Evolutionary conservation across 1,140 invertebrate genomes (phyloP).

Genomic region (Rhopalosiphum padi): DNA sequence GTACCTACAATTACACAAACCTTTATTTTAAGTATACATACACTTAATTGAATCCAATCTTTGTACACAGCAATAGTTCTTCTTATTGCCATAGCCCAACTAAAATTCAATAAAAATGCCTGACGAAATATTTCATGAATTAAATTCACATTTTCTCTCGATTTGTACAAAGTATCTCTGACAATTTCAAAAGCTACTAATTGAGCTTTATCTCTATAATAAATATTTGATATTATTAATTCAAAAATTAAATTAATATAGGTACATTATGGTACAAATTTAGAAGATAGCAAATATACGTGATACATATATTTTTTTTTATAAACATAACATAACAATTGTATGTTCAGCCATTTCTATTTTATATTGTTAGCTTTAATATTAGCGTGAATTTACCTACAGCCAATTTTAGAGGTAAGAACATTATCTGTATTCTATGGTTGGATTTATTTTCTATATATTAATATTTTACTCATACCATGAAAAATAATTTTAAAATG

Average conservation of each 20-base stretch:
- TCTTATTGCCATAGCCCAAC: conserved; percentile 84
- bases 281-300: background rate
- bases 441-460: background rate
- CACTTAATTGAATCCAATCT: conserved; percentile 93
- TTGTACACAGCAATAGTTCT: conserved; percentile 93
- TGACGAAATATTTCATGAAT: conserved; percentile 93
- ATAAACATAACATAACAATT: background rate
- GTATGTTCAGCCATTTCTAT: background rate
- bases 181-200: conserved; percentile 68
- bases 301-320: too few species aligned
- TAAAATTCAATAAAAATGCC: conserved; percentile 89
- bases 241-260: background rate
- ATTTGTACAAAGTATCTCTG: conserved; percentile 85
- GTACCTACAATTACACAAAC: background rate
- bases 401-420: background rate
- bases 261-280: background rate
- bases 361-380: background rate
- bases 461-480: too few species aligned
- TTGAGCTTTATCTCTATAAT: conserved; percentile 45
- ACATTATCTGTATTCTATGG: background rate
- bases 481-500: too few species aligned
- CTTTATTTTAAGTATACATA: conserved; percentile 63
- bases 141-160: conserved; percentile 92
- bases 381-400: background rate
- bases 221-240: background rate